Conservation (phyloP, 2,888 invertebrate species). For the Rhopalosiphum nymphaeae region DNA sequence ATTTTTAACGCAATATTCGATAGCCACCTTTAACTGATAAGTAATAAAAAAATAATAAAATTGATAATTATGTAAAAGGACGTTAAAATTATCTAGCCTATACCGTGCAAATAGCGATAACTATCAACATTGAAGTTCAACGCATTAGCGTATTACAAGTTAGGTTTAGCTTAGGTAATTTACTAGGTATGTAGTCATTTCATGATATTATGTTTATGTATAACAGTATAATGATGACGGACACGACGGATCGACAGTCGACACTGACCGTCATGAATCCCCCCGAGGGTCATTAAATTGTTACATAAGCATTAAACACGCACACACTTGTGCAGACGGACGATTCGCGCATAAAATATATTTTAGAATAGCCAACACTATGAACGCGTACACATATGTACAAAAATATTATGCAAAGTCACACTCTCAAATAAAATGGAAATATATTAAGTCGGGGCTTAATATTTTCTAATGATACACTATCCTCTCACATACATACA, state of each 20-base stretch:
- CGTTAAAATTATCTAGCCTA: too few species aligned
- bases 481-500: background rate
- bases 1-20: background rate
- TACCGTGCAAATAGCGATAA: background rate
- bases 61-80: background rate
- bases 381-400: background rate
- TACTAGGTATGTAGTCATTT: background rate
- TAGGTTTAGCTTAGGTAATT: background rate
- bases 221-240: background rate
- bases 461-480: background rate
- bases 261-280: background rate
- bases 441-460: background rate
- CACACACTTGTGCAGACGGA: background rate
- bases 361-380: background rate
- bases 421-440: background rate
- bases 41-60: background rate
- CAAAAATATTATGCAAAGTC: background rate
- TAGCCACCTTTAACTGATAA: background rate
- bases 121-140: background rate
- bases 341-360: background rate
- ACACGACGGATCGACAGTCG: background rate
- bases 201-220: background rate
- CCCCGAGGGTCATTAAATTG: background rate
- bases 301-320: background rate
- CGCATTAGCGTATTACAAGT: background rate